A percentile compares a stretch with the other conserved stretches of the same genome.
Evolutionary conservation across 2,113 vertebrate genomes (phyloP).

Genomic region (Cavia aperea): DNA sequence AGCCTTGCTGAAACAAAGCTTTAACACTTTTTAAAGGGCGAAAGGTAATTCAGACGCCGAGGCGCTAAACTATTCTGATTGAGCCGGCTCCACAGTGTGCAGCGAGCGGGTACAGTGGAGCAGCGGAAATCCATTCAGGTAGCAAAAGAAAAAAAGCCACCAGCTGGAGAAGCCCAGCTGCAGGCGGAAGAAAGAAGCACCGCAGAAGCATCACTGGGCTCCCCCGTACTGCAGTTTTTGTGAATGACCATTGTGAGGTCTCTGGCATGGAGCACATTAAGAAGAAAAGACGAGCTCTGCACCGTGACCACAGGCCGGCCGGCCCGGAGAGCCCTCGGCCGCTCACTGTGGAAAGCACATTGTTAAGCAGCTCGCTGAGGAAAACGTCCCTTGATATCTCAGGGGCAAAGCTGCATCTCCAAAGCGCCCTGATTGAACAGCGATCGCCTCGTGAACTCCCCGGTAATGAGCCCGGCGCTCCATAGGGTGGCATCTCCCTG

Average conservation of each 20-base stretch:
- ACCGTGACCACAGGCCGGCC: conserved; percentile 64
- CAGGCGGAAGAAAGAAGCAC: conserved; percentile 63
- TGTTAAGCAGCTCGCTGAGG: conserved; percentile 54
- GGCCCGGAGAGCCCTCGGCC: conserved; percentile 63
- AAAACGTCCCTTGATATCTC: conserved; percentile 57
- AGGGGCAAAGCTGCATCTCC: conserved; percentile 43
- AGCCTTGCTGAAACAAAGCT: conserved; percentile 32
- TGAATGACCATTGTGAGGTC: conserved; percentile 65
- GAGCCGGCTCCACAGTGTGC: conserved; percentile 32
- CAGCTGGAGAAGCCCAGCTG: conserved; percentile 65
- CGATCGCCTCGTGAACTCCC: conserved; percentile 35
- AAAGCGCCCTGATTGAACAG: conserved; percentile 21
- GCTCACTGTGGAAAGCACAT: conserved; percentile 53
- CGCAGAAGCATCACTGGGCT: conserved; percentile 40
- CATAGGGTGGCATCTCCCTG: conserved; percentile 7
- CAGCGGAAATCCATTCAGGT: conserved; percentile 66
- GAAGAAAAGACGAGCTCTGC: conserved; percentile 67
- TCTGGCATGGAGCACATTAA: conserved; percentile 65
- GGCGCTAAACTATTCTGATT: conserved; percentile 51
- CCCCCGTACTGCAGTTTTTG: conserved; percentile 68
- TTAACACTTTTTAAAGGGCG: conserved; percentile 28
- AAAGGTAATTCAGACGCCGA: conserved; percentile 42
- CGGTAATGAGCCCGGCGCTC: conserved; percentile 29
- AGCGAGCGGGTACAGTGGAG: conserved; percentile 44
- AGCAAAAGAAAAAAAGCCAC: conserved; percentile 18